Conservation (phyloP, 2,888 invertebrate species). For the Hymenopus coronatus region DNA sequence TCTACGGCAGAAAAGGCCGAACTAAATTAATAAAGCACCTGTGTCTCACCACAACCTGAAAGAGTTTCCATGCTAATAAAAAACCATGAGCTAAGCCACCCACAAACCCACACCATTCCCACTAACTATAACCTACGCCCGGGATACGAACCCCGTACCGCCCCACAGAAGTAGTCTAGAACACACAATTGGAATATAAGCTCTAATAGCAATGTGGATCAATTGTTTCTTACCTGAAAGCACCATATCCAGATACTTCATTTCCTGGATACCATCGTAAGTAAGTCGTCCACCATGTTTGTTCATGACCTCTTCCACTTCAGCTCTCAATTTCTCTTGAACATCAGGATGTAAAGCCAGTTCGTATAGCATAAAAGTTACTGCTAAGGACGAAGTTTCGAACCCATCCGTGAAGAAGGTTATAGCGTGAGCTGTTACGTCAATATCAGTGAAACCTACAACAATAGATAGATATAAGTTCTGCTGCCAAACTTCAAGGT, state of each 20-base stretch:
- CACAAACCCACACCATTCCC: too few relatives aligned
- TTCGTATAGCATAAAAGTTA: conserved; percentile 38
- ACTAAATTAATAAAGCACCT: too few relatives aligned
- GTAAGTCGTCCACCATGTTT: conserved; percentile 36
- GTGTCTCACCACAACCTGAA: too few relatives aligned
- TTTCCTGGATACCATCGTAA: conserved; percentile 37
- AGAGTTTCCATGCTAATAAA: too few relatives aligned
- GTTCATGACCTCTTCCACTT: conserved; percentile 37
- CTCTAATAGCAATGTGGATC: too few relatives aligned
- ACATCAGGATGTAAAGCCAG: conserved; percentile 39
- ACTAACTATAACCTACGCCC: too few relatives aligned
- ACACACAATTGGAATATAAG: too few relatives aligned
- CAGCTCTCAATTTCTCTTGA: conserved; percentile 38
- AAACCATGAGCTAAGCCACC: too few relatives aligned
- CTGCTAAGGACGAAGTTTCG: conserved; percentile 40
- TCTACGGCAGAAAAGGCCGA: too few relatives aligned
- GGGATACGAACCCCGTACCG: too few relatives aligned
- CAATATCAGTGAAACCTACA: conserved; percentile 27
- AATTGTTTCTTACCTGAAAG: conserved; percentile 22
- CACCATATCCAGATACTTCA: conserved; percentile 41
- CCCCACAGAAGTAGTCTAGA: too few relatives aligned
- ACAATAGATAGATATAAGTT: not conserved
- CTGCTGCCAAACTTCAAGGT: too few relatives aligned
- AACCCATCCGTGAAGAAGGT: conserved; percentile 41
- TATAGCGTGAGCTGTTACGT: conserved; percentile 36